Conservation (phyloP, 1,140 invertebrate genomes). For the Ips typographus region DNA sequence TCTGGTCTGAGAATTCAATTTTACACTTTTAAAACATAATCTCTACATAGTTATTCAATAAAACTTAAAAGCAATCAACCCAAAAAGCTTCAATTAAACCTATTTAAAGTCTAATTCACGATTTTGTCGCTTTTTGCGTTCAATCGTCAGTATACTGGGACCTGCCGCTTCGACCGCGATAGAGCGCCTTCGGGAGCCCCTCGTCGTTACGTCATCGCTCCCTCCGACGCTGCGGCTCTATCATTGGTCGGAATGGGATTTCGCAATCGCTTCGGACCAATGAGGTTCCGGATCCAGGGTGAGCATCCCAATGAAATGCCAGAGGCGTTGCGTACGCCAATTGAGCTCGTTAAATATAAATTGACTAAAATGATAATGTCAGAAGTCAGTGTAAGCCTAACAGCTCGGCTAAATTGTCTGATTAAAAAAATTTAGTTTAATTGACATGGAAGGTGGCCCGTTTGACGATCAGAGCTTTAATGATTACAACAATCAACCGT, state of each 20-base stretch:
- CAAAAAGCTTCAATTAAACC: no score
- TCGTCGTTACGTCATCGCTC: slow-evolving; percentile 11
- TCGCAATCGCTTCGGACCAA: slow-evolving; percentile 30
- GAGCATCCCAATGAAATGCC: slow-evolving; percentile 30
- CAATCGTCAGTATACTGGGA: slow-evolving; percentile 16
- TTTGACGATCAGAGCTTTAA: slow-evolving; percentile 76
- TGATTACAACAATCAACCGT: slow-evolving; percentile 67
- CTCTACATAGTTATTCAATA: no score
- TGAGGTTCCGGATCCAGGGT: slow-evolving; percentile 8
- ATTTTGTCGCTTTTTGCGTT: background rate
- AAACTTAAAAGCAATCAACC: no score
- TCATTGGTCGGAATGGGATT: slow-evolving; percentile 29
- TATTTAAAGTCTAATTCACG: background rate
- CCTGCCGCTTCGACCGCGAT: slow-evolving; percentile 19
- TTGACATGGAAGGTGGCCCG: slow-evolving; percentile 67
- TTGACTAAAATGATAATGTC: slow-evolving; percentile 53
- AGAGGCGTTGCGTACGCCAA: slow-evolving; percentile 36
- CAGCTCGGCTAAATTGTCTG: slow-evolving; percentile 41
- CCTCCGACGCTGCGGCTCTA: background rate
- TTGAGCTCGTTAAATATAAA: slow-evolving; percentile 55
- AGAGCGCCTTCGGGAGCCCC: slow-evolving; percentile 11
- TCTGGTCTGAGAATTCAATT: no score
- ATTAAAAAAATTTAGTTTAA: slow-evolving; percentile 44
- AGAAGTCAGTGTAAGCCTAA: slow-evolving; percentile 51
- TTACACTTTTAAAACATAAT: no score